Evolutionary conservation across 2,797 vertebrate species (phyloP), one percentile per base, ranked within the genome.

Genomic region (Karalla daura): DNA sequence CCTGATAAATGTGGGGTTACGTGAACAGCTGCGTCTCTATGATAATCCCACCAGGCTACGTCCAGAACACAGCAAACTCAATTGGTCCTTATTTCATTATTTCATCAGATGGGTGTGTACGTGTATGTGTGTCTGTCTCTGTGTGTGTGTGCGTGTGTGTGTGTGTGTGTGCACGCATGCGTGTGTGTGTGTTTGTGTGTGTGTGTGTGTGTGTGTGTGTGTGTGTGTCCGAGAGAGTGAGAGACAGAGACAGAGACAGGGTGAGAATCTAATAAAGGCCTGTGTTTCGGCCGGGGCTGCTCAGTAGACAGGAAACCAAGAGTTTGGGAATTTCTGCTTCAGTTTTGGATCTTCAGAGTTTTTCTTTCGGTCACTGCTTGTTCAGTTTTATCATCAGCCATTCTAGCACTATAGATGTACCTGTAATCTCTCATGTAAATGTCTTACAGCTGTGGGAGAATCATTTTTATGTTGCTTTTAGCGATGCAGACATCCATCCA

Each of bases 81-180:
- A 86, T 90, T 91, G 80, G 66, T 74, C 41, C 70, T 89, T 84
- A 94, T 91, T 81, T 62, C 30, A 90, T 93, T 93, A 92, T 76
- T 81, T 50, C 59, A 80, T 86, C 62, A 80, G 63, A 14, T 84
- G 12, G 60, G 27, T 63, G 18, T 54, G 50, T 54, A 45, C 68
- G 82, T 45, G 53, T 62, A 45, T 62, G 40, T 17, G 60, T 50
- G 56, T 56, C 44, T 33, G 28, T 18, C n/a, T n/a, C n/a, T n/a
- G 15, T 84, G 12, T 61, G 27, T 63, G 18, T 54, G 50, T 54
- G 47, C 68, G 82, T 45, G 53, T 62, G 47, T 62, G 40, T 17
- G 60, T 50, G 56, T 56, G 49, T 33, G 28, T 18, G 40, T 17
- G 60, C 46, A 53, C 53, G 49, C 30, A 21, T 18, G 49, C 56